Evolutionary conservation across 2,888 invertebrate species (phyloP).

Genomic region (Aphodius granarius): DNA sequence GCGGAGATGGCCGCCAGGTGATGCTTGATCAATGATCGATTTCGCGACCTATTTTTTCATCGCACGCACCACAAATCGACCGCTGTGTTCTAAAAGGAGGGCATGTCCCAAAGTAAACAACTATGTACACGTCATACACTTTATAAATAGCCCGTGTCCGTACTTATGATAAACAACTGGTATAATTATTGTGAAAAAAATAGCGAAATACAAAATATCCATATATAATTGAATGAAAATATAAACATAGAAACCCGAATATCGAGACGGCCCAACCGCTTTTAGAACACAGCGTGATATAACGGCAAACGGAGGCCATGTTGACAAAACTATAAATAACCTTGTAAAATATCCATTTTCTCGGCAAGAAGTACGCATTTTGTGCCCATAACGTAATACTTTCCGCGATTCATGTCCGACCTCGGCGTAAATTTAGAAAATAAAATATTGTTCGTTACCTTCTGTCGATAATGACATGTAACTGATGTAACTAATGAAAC

Average conservation of each 20-base stretch:
- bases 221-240: neutral
- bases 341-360: conserved; percentile 20
- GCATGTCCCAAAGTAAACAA: neutral
- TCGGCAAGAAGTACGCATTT: conserved; percentile 22
- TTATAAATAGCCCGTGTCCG: conserved; percentile 7
- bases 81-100: conserved; percentile 27
- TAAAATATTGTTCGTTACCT: conserved; percentile 20
- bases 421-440: neutral
- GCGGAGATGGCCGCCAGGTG: neutral
- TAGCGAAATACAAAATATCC: neutral
- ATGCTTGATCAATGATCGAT: neutral
- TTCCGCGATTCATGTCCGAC: neutral
- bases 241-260: neutral
- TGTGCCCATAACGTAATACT: conserved; percentile 11
- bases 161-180: too few relatives aligned
- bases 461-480: conserved; percentile 17
- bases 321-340: conserved; percentile 18
- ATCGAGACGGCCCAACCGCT: conserved; percentile 2
- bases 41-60: conserved; percentile 16
- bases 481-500: conserved; percentile 14
- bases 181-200: neutral
- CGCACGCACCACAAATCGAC: conserved; percentile 1
- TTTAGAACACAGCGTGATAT: conserved; percentile 29
- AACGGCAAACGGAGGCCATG: conserved; percentile 8
- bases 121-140: neutral